Base-by-base conservation (phyloP, 2,113 vertebrate genomes). In the Butorides virescens region DNA sequence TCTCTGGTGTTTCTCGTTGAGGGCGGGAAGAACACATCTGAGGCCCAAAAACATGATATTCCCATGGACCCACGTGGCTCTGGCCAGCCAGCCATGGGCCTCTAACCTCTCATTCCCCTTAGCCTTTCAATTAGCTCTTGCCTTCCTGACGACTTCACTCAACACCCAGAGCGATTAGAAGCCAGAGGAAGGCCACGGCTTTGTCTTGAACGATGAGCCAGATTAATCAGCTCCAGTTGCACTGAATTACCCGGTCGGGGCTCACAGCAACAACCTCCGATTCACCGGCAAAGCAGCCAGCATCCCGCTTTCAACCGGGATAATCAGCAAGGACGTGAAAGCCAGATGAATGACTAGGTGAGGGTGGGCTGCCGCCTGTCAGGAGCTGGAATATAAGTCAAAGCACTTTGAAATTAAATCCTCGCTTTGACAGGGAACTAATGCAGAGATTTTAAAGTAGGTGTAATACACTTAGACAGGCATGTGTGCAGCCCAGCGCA, bases 181-280 rank as follows among this genome's bases (percentile, higher is more conserved):
- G 91, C 15, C 81, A 68, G 89, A 81, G 86, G 86, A 96, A 95
- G 88, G 83, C 84, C 79, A 46, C 19, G 15, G 93, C 90, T 96
- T 96, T 96, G 92, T 96, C 92, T 92, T 37, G 20, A 86, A 25
- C 6, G 88, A 97, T 90, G 93, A 97, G 83, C 86, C 83, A 91
- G 93, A 96, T 96, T 95, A 97, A 96, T 94, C 96, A 94, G 93
- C 93, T 96, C 93, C 95, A 90, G 88, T 96, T 96, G 93, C 92
- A 94, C 72, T 80, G 93, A 96, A 93, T 86, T 88, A 88, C 78
- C 79, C 86, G 47, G 93, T 16, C 14, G 2, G 82, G 75, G 86
- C 95, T 88, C 88, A 16, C 65, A 36, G 93, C 61, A 86, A 73
- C 92, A 93, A 65, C 90, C 85, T 86, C 62, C 58, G 22, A 88